Conservation (phyloP, 2,113 vertebrate species). For the Daboia siamensis region DNA sequence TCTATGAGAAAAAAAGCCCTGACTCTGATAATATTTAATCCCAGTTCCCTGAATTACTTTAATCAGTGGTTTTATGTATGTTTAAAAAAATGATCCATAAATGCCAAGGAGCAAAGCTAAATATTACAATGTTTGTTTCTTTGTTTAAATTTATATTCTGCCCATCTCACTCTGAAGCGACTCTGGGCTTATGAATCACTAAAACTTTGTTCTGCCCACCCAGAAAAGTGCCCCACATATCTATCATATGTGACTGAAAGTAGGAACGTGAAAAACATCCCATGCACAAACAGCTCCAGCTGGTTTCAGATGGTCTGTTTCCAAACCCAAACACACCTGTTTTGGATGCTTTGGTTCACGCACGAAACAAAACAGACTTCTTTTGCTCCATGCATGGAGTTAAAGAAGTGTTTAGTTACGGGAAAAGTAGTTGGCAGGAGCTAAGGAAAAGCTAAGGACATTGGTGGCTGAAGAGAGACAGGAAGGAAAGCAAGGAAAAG, state of each 20-base stretch:
- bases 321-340: background rate
- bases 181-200: background rate
- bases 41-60: background rate
- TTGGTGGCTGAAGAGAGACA: background rate
- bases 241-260: background rate
- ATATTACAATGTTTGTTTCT: background rate
- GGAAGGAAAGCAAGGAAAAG: background rate
- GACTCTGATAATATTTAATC: background rate
- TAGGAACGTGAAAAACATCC: background rate
- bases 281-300: background rate
- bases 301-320: background rate
- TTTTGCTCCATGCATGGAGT: background rate
- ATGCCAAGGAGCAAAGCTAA: background rate
- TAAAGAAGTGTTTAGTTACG: background rate
- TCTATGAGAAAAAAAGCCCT: too few relatives aligned
- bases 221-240: background rate
- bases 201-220: background rate
- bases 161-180: background rate
- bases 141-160: background rate
- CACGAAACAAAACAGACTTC: background rate
- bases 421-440: background rate
- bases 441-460: background rate
- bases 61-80: background rate
- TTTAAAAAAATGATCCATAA: background rate
- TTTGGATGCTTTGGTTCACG: background rate